These are phyloP conservation scores for Thunnus maccoyii DNA, from an alignment of 2,113 vertebrate genomes.

Conservation along the genomic window DNA sequence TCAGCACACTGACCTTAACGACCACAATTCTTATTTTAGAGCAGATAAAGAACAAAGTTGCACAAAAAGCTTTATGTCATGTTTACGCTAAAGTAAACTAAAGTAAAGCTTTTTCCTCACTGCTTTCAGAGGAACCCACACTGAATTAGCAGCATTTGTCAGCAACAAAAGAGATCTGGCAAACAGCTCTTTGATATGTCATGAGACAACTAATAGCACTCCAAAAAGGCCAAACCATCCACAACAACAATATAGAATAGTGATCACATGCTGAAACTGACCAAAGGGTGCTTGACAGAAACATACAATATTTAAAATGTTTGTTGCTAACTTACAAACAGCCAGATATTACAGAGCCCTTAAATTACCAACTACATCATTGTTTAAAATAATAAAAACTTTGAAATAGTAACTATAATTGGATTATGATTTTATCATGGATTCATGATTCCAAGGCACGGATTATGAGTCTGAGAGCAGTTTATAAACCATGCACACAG, in stretches of 20 bases:
- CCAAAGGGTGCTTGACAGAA: not conserved
- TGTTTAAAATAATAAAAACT: too few relatives aligned
- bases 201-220: not conserved
- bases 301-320: not conserved
- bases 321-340: not conserved
- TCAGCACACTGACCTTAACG: constrained; percentile 13
- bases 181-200: not conserved
- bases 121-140: constrained; percentile 1
- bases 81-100: too few relatives aligned
- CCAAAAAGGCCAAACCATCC: not conserved
- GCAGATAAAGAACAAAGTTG: not conserved
- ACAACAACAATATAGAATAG: not conserved
- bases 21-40: not conserved
- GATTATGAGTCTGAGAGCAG: too few relatives aligned
- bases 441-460: too few relatives aligned
- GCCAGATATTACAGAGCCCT: not conserved
- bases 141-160: not conserved
- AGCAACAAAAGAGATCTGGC: not conserved
- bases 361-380: too few relatives aligned
- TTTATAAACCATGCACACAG: too few relatives aligned
- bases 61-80: not conserved
- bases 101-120: not conserved
- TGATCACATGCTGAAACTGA: not conserved
- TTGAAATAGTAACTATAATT: too few relatives aligned
- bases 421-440: too few relatives aligned